phyloP scores from a whole-genome alignment of 2,888 invertebrate genomes.

The Macaria liturata region DNA sequence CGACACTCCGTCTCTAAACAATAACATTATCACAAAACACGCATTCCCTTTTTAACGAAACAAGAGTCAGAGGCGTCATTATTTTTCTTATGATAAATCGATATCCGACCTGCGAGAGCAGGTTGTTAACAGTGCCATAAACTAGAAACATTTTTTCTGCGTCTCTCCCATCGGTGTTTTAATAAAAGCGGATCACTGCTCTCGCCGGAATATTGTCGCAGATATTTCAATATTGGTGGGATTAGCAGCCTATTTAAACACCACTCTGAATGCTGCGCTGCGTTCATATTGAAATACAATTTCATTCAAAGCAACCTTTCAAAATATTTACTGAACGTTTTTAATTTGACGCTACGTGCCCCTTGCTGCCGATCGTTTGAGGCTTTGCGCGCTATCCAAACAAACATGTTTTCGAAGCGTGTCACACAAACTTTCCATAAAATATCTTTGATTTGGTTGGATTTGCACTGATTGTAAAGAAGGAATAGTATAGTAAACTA shows the following conservation, averaged over 20 bases:
- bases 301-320: slow-evolving; percentile 67
- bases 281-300: slow-evolving; percentile 77
- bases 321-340: slow-evolving; percentile 75
- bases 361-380: slow-evolving; percentile 39
- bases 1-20: slow-evolving; percentile 1
- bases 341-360: slow-evolving; percentile 59
- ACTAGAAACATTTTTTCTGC: slow-evolving; percentile 53
- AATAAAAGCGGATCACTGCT: slow-evolving; percentile 79
- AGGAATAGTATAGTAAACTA: too few relatives aligned
- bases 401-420: slow-evolving; percentile 30
- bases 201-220: slow-evolving; percentile 77
- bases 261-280: slow-evolving; percentile 67
- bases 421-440: slow-evolving; percentile 23
- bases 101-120: slow-evolving; percentile 17
- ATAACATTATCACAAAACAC: slow-evolving; percentile 17
- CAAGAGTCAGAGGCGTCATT: slow-evolving; percentile 13
- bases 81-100: slow-evolving; percentile 27
- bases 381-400: slow-evolving; percentile 33
- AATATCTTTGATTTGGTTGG: slow-evolving; percentile 11
- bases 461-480: slow-evolving; percentile 1
- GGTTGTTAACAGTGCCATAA: slow-evolving; percentile 31
- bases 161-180: slow-evolving; percentile 71
- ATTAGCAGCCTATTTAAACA: slow-evolving; percentile 82
- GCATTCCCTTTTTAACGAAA: slow-evolving; percentile 22
- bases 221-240: slow-evolving; percentile 82